phyloP scores from a whole-genome alignment of 92 coral and sea anemone genomes.

The Hydrozoanthus gracilis region DNA sequence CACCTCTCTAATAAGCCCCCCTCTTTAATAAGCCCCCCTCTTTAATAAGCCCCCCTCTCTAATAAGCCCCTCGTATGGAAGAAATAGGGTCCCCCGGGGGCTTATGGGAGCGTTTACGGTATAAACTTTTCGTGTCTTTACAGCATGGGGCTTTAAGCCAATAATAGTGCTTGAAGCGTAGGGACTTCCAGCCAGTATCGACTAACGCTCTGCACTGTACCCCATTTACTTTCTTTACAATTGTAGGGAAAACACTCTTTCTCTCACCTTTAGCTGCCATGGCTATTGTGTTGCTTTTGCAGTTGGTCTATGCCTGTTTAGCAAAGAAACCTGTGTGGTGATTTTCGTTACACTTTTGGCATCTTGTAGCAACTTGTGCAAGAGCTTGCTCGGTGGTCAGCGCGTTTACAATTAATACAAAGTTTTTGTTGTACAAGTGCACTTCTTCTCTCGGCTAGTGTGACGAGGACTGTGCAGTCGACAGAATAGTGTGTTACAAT shows the following conservation, averaged over 20 bases:
- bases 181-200: not conserved
- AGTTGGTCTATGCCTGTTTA: not conserved
- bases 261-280: not conserved
- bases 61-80: too few species aligned
- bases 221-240: not conserved
- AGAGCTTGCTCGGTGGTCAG: not conserved
- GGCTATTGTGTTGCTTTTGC: not conserved
- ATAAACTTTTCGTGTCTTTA: not conserved
- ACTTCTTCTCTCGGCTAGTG: not conserved
- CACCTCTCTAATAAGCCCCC: too few species aligned
- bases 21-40: too few species aligned
- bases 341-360: not conserved
- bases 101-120: too few species aligned
- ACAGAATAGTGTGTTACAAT: not conserved
- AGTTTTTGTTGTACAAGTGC: not conserved
- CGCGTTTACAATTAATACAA: not conserved
- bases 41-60: too few species aligned
- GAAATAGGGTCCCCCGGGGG: too few species aligned
- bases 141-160: not conserved
- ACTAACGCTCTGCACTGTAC: not conserved
- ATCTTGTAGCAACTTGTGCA: slow-evolving; percentile 11
- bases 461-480: not conserved
- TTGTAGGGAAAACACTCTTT: not conserved
- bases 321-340: not conserved
- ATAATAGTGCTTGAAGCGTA: not conserved